Conservation (phyloP, 2,113 vertebrate genomes). For the Myxocyprinus asiaticus region DNA sequence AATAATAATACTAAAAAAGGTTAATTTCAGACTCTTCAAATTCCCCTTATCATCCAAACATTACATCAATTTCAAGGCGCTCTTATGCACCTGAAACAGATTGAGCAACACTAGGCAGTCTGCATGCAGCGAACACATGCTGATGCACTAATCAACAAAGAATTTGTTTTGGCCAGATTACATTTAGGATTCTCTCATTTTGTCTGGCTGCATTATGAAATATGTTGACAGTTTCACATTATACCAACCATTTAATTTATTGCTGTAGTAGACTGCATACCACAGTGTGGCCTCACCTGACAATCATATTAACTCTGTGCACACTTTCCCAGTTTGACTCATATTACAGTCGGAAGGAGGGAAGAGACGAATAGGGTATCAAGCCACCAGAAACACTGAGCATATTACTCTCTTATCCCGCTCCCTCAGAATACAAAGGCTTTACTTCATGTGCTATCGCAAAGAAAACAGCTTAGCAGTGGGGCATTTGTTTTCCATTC, state of each 20-base stretch:
- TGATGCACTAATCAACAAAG: slow-evolving; percentile 1
- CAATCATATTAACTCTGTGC: slow-evolving; percentile 54
- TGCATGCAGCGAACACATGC: slow-evolving; percentile 17
- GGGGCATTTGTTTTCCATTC: slow-evolving; percentile 77
- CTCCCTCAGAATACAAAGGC: slow-evolving; percentile 73
- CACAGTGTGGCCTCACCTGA: slow-evolving; percentile 48
- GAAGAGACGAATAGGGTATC: slow-evolving; percentile 74
- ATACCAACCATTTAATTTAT: slow-evolving; percentile 48
- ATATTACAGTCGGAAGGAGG: slow-evolving; percentile 69
- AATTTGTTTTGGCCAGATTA: slow-evolving; percentile 47
- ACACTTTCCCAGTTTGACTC: slow-evolving; percentile 63
- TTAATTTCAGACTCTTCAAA: not conserved
- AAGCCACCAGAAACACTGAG: slow-evolving; percentile 56
- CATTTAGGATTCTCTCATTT: slow-evolving; percentile 41
- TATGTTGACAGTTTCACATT: slow-evolving; percentile 31
- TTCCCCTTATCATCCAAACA: not conserved
- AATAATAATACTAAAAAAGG: too few relatives aligned
- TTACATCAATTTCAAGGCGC: slow-evolving; percentile 20
- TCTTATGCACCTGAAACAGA: slow-evolving; percentile 31
- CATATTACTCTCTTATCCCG: slow-evolving; percentile 73
- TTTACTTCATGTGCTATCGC: slow-evolving; percentile 75
- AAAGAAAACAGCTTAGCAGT: slow-evolving; percentile 78
- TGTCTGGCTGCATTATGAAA: slow-evolving; percentile 30
- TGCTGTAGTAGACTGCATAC: slow-evolving; percentile 36
- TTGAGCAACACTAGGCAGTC: slow-evolving; percentile 30